These are phyloP conservation scores for Scaptomyza cyrtandrae DNA, from an alignment of 2,888 invertebrate species.

Conservation along the genomic window DNA sequence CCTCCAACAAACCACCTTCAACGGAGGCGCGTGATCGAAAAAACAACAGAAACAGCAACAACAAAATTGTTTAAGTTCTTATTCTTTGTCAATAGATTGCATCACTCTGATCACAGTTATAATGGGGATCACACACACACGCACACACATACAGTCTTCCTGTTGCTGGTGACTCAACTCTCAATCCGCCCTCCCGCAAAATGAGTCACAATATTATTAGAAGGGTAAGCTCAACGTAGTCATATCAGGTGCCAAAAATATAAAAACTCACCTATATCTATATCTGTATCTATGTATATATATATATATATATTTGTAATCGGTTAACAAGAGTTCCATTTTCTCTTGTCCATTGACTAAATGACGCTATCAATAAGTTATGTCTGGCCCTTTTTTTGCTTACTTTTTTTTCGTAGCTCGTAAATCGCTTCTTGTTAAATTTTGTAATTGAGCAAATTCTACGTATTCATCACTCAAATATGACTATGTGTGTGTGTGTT, in stretches of 20 bases:
- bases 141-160: conserved; percentile 11
- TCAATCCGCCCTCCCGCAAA: background rate
- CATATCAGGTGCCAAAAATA: conserved; percentile 52
- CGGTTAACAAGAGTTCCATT: background rate
- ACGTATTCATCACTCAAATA: background rate
- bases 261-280: background rate
- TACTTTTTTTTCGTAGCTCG: conserved; percentile 23
- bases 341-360: conserved; percentile 28
- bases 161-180: conserved; percentile 40
- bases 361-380: conserved; percentile 41
- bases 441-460: conserved; percentile 42
- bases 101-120: conserved; percentile 44
- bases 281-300: background rate
- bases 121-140: conserved; percentile 41
- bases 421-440: conserved; percentile 61
- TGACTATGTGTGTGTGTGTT: background rate
- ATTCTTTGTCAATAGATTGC: conserved; percentile 41
- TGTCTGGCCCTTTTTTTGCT: conserved; percentile 4
- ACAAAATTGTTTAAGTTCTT: background rate
- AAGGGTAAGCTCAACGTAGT: conserved; percentile 16
- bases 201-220: conserved; percentile 31
- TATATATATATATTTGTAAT: conserved; percentile 1
- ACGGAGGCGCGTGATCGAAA: conserved; percentile 58
- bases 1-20: conserved; percentile 4
- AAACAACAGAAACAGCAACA: no score